Conservation (phyloP, 1,140 invertebrate species). For the Ctenoplectra terminalis region DNA sequence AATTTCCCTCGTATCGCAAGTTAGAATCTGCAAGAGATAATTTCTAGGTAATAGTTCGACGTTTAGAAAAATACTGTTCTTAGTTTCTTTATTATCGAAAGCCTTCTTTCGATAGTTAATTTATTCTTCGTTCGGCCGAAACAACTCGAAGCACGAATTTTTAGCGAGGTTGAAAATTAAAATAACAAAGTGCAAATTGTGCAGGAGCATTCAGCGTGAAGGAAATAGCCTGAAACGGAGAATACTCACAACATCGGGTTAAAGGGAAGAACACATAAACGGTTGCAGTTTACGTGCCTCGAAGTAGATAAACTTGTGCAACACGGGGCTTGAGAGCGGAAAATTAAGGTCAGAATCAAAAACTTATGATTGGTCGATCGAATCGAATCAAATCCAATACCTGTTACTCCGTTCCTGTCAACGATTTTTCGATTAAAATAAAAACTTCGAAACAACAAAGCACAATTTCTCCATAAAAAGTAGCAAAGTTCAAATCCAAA, state of each 20-base stretch:
- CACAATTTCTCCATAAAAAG: too few species aligned
- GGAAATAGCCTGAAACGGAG: conserved; percentile 20
- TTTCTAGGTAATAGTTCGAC: too few species aligned
- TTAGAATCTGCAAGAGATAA: too few species aligned
- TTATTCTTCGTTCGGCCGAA: too few species aligned
- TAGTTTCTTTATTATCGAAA: too few species aligned
- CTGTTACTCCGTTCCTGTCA: too few species aligned
- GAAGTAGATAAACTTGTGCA: conserved; percentile 23
- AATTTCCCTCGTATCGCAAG: not conserved
- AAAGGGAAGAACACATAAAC: conserved; percentile 44
- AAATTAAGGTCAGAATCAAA: not conserved
- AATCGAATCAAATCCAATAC: not conserved
- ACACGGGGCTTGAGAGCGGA: not conserved
- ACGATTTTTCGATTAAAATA: not conserved
- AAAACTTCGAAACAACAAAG: not conserved
- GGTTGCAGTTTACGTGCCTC: conserved; percentile 6
- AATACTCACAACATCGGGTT: conserved; percentile 9
- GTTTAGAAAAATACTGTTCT: too few species aligned
- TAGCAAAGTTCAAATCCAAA: too few species aligned
- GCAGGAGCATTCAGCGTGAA: not conserved
- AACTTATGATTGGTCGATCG: not conserved
- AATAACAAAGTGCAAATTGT: not conserved
- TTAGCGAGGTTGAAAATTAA: too few species aligned
- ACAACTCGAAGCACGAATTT: too few species aligned
- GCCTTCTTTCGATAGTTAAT: too few species aligned